These are phyloP conservation scores for Macrochelys suwanniensis DNA, from an alignment of 2,797 vertebrate genomes.

Conservation along the genomic window DNA sequence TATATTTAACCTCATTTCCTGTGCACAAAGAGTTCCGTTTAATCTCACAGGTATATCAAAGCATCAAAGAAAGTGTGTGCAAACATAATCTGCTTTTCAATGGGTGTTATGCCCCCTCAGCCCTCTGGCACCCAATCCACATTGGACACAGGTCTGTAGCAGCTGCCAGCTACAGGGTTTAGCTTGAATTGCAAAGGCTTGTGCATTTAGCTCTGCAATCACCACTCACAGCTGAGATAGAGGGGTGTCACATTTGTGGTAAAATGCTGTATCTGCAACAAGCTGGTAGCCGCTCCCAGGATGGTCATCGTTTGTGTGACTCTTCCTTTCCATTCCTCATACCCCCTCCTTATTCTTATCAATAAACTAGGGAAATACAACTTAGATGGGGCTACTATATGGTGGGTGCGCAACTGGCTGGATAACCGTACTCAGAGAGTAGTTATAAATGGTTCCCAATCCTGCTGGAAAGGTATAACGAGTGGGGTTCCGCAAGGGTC, in stretches of 20 bases:
- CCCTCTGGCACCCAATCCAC: too few species aligned
- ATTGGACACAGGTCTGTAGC: background rate
- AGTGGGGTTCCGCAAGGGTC: too few species aligned
- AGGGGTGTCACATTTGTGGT: too few species aligned
- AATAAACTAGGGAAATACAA: too few species aligned
- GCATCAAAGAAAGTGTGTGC: background rate
- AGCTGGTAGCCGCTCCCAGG: background rate
- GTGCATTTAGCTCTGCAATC: background rate
- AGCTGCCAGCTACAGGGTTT: background rate
- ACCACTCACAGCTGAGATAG: background rate
- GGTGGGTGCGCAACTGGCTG: too few species aligned
- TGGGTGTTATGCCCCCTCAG: background rate
- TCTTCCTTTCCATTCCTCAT: background rate
- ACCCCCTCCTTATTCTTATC: too few species aligned
- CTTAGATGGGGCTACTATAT: too few species aligned
- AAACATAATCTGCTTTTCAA: background rate
- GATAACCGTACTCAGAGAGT: too few species aligned
- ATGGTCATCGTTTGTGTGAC: background rate
- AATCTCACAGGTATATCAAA: background rate
- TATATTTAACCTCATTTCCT: background rate
- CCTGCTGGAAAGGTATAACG: too few species aligned
- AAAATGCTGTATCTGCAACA: rapidly evolving
- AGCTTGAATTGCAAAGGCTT: background rate
- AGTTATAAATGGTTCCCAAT: too few species aligned
- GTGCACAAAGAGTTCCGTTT: background rate